These are phyloP conservation scores for Cynoglossus semilaevis DNA, from an alignment of 2,113 vertebrate species.

Conservation along the genomic window DNA sequence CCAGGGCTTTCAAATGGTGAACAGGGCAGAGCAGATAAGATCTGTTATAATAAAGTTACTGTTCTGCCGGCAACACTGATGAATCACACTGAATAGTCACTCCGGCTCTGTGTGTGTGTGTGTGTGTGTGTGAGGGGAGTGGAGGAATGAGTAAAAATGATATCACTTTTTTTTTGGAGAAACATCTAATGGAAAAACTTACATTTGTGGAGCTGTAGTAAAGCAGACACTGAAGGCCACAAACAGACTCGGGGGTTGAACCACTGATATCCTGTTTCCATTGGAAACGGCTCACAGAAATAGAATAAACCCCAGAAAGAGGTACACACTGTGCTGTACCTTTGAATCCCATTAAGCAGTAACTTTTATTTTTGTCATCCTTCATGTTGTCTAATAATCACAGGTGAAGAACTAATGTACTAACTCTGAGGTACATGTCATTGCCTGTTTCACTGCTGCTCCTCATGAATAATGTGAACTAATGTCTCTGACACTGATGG, in stretches of 20 bases:
- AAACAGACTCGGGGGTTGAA: background rate
- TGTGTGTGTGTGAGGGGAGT: slow-evolving; percentile 1
- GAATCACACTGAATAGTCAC: slow-evolving; percentile 54
- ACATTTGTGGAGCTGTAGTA: background rate
- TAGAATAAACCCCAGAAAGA: too few species aligned
- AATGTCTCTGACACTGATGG: too few species aligned
- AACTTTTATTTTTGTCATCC: too few species aligned
- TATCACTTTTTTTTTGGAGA: slow-evolving; percentile 1
- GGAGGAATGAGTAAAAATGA: background rate
- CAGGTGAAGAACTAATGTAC: too few species aligned
- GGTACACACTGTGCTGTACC: too few species aligned
- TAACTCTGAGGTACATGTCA: too few species aligned
- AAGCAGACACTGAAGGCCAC: background rate
- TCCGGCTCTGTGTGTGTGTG: slow-evolving; percentile 18
- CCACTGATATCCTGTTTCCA: too few species aligned
- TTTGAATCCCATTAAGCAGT: too few species aligned
- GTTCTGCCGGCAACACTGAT: slow-evolving; percentile 62
- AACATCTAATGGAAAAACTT: slow-evolving; percentile 9
- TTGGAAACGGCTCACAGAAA: too few species aligned
- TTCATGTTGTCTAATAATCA: too few species aligned
- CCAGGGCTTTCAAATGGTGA: slow-evolving; percentile 47
- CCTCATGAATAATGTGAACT: too few species aligned
- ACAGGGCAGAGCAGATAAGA: slow-evolving; percentile 53
- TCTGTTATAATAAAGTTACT: slow-evolving; percentile 68
- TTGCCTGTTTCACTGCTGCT: too few species aligned